Evolutionary conservation across 2,113 vertebrate genomes (phyloP).

Genomic region (Todiramphus saurophagus): DNA sequence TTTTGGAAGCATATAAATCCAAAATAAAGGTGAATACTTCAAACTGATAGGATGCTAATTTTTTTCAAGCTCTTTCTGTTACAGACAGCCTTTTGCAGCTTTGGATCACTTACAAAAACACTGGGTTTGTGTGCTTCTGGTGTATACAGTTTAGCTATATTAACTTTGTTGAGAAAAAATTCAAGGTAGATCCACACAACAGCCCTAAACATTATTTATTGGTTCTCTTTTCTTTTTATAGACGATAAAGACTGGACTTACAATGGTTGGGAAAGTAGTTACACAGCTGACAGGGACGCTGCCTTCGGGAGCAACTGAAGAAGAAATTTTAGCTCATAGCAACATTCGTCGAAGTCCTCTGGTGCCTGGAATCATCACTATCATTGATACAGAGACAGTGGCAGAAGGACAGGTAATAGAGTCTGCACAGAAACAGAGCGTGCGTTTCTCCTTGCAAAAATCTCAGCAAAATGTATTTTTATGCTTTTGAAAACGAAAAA

Average conservation of each 20-base stretch:
- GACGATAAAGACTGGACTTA: slow-evolving; percentile 95
- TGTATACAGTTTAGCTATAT: background rate
- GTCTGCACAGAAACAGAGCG: background rate
- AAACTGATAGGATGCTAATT: background rate
- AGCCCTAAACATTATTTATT: background rate
- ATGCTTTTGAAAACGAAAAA: background rate
- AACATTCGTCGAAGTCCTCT: slow-evolving; percentile 86
- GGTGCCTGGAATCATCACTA: slow-evolving; percentile 89
- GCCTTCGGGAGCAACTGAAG: slow-evolving; percentile 86
- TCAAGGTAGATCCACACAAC: background rate
- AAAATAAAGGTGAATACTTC: background rate
- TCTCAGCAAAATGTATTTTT: background rate
- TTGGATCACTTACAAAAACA: background rate
- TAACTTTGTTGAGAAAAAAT: background rate
- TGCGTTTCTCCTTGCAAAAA: rapidly evolving
- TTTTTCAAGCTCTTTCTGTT: background rate
- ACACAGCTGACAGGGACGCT: slow-evolving; percentile 92
- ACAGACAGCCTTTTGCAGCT: background rate
- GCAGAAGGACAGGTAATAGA: slow-evolving; percentile 91
- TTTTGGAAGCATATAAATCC: background rate
- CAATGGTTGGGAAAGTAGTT: slow-evolving; percentile 97
- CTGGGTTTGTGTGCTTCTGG: background rate
- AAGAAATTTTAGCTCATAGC: slow-evolving; percentile 87
- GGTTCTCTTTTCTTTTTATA: slow-evolving; percentile 37
- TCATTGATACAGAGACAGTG: slow-evolving; percentile 92